Conservation (phyloP, 2,797 vertebrate species). For the Potorous gilbertii region DNA sequence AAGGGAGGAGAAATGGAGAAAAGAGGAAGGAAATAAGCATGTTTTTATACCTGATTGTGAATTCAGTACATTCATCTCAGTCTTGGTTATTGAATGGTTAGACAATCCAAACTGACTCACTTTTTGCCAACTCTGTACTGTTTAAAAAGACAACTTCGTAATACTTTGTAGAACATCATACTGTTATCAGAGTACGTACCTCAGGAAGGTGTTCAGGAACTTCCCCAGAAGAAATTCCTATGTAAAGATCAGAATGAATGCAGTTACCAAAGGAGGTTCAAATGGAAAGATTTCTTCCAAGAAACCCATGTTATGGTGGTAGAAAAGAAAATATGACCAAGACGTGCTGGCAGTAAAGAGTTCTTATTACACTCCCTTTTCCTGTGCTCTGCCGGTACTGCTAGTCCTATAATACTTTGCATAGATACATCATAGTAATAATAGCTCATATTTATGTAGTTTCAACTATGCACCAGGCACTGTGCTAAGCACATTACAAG, state of each 20-base stretch:
- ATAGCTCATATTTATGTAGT: neutral
- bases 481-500: neutral
- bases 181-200: too few relatives aligned
- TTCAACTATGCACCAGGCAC: neutral
- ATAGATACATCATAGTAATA: too few relatives aligned
- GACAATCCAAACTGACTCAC: conserved; percentile 22
- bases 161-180: neutral
- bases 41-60: neutral
- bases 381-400: neutral
- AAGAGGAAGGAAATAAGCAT: neutral
- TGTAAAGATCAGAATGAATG: conserved; percentile 42
- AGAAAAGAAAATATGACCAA: conserved; percentile 25
- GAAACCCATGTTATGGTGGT: neutral
- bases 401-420: too few relatives aligned
- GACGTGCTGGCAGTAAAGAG: conserved; percentile 13
- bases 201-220: conserved; percentile 13
- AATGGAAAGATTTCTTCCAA: conserved; percentile 45
- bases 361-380: neutral
- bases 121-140: neutral
- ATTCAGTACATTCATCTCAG: neutral
- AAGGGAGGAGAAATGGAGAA: neutral
- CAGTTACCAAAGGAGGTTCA: conserved; percentile 24
- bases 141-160: neutral
- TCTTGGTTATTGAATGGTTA: conserved; percentile 2
- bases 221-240: neutral